Conservation (phyloP, 2,888 invertebrate genomes). For the Tetragonisca angustula region DNA sequence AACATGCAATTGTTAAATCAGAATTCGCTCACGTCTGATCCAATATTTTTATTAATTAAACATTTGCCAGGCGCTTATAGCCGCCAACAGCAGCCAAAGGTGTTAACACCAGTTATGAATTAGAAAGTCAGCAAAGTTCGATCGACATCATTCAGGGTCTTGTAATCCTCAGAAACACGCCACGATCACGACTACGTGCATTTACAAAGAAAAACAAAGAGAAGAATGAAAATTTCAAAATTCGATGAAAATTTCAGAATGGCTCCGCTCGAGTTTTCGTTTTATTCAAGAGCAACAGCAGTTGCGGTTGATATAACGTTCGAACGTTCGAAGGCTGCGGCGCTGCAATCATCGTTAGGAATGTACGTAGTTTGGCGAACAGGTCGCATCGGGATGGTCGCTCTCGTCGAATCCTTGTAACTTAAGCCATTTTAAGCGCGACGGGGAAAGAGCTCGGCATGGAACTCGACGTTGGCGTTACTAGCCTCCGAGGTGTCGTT, state of each 20-base stretch:
- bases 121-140: no score
- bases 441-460: conserved; percentile 46
- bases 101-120: no score
- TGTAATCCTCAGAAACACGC: no score
- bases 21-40: no score
- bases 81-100: no score
- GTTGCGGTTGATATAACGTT: not conserved
- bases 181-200: not conserved
- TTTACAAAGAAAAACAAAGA: not conserved
- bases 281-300: not conserved
- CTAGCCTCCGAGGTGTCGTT: conserved; percentile 61
- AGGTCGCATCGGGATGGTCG: conserved; percentile 36
- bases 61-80: no score
- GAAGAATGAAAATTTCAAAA: no score
- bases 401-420: conserved; percentile 67
- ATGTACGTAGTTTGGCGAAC: conserved; percentile 34
- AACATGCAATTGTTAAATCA: no score
- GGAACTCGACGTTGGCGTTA: conserved; percentile 56
- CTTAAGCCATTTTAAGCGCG: conserved; percentile 70
- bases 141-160: no score
- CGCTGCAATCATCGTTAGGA: conserved; percentile 44
- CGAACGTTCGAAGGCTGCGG: not conserved
- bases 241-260: not conserved
- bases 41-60: no score
- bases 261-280: not conserved